These are phyloP conservation scores for Helostoma temminkii DNA, from an alignment of 2,797 vertebrate genomes.

Conservation along the genomic window DNA sequence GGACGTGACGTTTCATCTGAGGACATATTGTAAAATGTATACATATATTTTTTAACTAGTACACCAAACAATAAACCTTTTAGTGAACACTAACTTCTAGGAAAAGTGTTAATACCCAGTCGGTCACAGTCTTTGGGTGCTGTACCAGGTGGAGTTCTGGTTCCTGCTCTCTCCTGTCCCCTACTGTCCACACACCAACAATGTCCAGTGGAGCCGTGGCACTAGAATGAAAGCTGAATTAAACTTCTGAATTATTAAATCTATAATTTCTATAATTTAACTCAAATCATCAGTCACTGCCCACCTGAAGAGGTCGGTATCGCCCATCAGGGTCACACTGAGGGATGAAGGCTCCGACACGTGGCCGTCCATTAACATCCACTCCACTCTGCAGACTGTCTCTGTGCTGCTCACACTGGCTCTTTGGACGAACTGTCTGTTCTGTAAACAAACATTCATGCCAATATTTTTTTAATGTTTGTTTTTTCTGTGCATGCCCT, in stretches of 20 bases:
- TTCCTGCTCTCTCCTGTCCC: conserved; percentile 85
- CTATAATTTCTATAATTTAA: background rate
- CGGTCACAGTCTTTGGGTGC: conserved; percentile 73
- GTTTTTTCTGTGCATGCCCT: background rate
- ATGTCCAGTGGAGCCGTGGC: conserved; percentile 85
- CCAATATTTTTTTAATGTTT: background rate
- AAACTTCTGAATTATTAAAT: background rate
- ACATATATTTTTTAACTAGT: too few species aligned
- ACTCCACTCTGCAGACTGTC: conserved; percentile 71
- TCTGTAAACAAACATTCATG: conserved; percentile 30
- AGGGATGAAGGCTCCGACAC: conserved; percentile 74
- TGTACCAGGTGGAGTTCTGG: conserved; percentile 77
- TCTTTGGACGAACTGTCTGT: conserved; percentile 63
- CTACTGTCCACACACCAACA: conserved; percentile 90
- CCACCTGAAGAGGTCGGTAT: conserved; percentile 82
- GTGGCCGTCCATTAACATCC: background rate
- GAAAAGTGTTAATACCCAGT: too few species aligned
- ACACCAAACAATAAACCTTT: background rate
- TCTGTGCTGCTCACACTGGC: conserved; percentile 82
- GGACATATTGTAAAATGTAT: too few species aligned
- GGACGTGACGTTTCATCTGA: conserved; percentile 54
- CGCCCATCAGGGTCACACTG: conserved; percentile 84
- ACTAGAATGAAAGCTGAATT: conserved; percentile 68
- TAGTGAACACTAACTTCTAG: too few species aligned
- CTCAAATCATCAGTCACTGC: background rate